Evolutionary conservation across 2,888 invertebrate species (phyloP).

Genomic region (Pantelozetes paolii): DNA sequence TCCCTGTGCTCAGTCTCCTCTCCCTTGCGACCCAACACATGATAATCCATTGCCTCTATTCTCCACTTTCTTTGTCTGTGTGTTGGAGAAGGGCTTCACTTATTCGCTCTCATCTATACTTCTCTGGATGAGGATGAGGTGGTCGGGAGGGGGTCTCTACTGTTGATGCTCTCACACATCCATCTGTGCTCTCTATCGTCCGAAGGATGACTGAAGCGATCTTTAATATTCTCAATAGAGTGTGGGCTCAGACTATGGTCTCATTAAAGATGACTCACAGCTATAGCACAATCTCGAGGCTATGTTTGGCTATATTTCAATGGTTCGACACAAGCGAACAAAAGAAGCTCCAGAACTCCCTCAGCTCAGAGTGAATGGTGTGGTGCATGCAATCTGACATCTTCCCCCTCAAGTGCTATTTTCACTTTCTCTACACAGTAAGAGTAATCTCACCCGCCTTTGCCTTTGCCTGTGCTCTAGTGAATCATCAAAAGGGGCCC

Average conservation of each 20-base stretch:
- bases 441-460: constrained; percentile 37
- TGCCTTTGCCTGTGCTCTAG: constrained; percentile 13
- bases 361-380: constrained; percentile 6
- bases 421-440: constrained; percentile 14
- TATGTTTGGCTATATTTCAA: constrained; percentile 38
- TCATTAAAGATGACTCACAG: constrained; percentile 38
- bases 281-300: constrained; percentile 32
- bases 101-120: constrained; percentile 5
- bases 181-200: constrained; percentile 35
- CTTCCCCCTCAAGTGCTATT: constrained; percentile 35
- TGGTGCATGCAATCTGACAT: constrained; percentile 37
- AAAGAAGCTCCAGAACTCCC: constrained; percentile 32
- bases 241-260: constrained; percentile 23
- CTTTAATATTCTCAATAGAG: constrained; percentile 24
- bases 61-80: constrained; percentile 34
- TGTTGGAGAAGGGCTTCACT: constrained; percentile 28
- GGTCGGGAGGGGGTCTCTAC: constrained; percentile 15
- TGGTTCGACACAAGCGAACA: constrained; percentile 2
- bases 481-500: constrained; percentile 38
- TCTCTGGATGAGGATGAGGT: constrained; percentile 32
- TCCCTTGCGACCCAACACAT: constrained; percentile 35
- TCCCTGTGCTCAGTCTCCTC: constrained; percentile 1
- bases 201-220: constrained; percentile 34
- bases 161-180: background rate
- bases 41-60: constrained; percentile 36